phyloP scores from a whole-genome alignment of 2,797 vertebrate genomes.

The Clarias fuscus region DNA sequence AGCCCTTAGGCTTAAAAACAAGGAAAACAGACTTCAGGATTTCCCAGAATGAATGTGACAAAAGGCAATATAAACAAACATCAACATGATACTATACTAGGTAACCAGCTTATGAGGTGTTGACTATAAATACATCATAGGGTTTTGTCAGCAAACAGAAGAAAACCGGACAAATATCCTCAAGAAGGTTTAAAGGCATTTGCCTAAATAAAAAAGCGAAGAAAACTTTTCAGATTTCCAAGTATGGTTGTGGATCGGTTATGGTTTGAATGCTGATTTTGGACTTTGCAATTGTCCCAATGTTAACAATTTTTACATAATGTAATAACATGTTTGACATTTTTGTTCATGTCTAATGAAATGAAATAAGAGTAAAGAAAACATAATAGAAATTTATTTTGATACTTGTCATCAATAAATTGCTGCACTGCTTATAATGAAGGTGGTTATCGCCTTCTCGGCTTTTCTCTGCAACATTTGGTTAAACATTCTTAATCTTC shows the following conservation, averaged over 20 bases:
- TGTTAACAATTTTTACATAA: neutral
- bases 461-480: slow-evolving; percentile 4
- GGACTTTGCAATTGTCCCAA: neutral
- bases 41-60: neutral
- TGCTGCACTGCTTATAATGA: slow-evolving; percentile 21
- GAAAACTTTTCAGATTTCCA: neutral
- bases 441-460: slow-evolving; percentile 5
- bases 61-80: neutral
- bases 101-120: slow-evolving; percentile 28
- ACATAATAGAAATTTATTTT: neutral
- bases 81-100: slow-evolving; percentile 19
- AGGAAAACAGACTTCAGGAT: neutral
- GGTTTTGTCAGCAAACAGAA: slow-evolving; percentile 25
- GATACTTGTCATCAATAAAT: neutral
- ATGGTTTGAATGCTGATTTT: neutral
- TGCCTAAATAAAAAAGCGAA: neutral
- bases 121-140: slow-evolving; percentile 43
- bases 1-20: neutral
- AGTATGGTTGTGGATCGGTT: neutral
- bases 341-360: neutral
- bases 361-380: neutral
- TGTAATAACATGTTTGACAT: neutral
- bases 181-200: neutral
- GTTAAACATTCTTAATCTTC: slow-evolving; percentile 29
- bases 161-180: neutral